These are phyloP conservation scores for Neoarius graeffei DNA, from an alignment of 2,113 vertebrate species.

Conservation along the genomic window DNA sequence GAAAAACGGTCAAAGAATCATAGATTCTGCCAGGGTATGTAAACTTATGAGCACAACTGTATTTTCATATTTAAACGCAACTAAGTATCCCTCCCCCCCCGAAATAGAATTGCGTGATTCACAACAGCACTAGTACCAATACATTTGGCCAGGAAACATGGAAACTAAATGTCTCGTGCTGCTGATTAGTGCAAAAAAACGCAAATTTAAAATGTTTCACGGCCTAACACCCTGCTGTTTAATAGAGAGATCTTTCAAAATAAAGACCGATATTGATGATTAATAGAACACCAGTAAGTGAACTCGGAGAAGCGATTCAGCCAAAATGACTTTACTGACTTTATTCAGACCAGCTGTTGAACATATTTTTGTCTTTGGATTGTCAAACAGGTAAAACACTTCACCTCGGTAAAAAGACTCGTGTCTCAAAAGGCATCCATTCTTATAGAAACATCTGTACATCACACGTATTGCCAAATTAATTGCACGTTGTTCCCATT, in stretches of 20 bases:
- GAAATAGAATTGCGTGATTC: not conserved
- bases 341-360: constrained; percentile 61
- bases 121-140: not conserved
- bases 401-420: constrained; percentile 32
- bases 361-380: constrained; percentile 41
- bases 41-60: too few relatives aligned
- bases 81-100: too few relatives aligned
- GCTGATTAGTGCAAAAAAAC: not conserved
- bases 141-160: too few relatives aligned
- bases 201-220: not conserved
- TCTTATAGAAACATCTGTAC: constrained; percentile 57
- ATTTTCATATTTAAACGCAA: too few relatives aligned
- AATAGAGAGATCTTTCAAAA: not conserved
- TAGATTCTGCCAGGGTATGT: too few relatives aligned
- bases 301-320: not conserved
- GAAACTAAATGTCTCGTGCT: not conserved
- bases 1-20: too few relatives aligned
- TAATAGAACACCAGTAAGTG: not conserved
- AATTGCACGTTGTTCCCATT: not conserved
- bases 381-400: constrained; percentile 28
- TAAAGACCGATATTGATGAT: not conserved
- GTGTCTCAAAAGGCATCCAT: not conserved
- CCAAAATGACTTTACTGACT: constrained; percentile 56
- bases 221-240: not conserved
- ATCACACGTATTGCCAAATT: constrained; percentile 1